A percentile compares a stretch with the other conserved stretches of the same genome.
phyloP scores from a whole-genome alignment of 2,888 invertebrate species.

The Malthinus seriepunctatus region DNA sequence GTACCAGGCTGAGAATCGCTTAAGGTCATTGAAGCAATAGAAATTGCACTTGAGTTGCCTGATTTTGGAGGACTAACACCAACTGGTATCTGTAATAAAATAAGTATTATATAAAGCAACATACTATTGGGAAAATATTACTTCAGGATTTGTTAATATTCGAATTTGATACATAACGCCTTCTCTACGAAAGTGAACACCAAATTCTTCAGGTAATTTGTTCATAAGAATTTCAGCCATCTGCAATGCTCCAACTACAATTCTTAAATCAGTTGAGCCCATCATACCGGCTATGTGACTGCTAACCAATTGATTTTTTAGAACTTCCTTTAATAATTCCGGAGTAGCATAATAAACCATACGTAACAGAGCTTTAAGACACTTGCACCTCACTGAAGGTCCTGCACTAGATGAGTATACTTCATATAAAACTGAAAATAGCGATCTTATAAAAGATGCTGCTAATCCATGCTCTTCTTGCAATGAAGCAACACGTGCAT shows the following conservation, averaged over 20 bases:
- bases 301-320: slow-evolving; percentile 79
- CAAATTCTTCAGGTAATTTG: slow-evolving; percentile 93
- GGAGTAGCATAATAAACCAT: slow-evolving; percentile 96
- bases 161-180: slow-evolving; percentile 92
- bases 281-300: slow-evolving; percentile 99
- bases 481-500: slow-evolving; percentile 71
- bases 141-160: slow-evolving; percentile 72
- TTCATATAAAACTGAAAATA: slow-evolving; percentile 95
- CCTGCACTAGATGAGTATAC: slow-evolving; percentile 98
- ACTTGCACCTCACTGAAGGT: slow-evolving; percentile 96
- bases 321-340: slow-evolving; percentile 76
- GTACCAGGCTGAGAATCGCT: slow-evolving; percentile 55
- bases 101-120: neutral
- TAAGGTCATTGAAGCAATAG: slow-evolving; percentile 56
- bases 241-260: slow-evolving; percentile 95
- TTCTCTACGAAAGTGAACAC: slow-evolving; percentile 93
- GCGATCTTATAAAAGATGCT: slow-evolving; percentile 72
- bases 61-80: slow-evolving; percentile 63
- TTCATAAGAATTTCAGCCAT: slow-evolving; percentile 97
- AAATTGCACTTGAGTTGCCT: slow-evolving; percentile 55
- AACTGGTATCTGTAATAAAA: slow-evolving; percentile 52
- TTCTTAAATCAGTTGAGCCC: slow-evolving; percentile 94
- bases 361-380: slow-evolving; percentile 90
- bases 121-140: slow-evolving; percentile 33
- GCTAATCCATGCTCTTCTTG: slow-evolving; percentile 72